Base-by-base conservation (phyloP, 2,888 invertebrate species). In the Apodemia mormo region DNA sequence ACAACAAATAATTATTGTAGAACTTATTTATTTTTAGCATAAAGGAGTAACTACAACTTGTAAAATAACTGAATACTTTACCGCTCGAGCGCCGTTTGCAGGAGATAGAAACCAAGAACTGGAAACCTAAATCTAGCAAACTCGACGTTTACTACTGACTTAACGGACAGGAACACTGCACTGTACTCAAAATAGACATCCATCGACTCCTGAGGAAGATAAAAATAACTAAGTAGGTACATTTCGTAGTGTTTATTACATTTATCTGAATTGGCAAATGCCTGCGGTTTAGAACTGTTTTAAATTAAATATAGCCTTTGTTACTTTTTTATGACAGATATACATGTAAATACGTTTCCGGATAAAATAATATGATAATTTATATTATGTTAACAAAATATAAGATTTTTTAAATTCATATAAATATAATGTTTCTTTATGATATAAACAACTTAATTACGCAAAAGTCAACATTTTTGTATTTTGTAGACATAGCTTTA, bases 101-200 rank as follows among this genome's bases (percentile, higher is more conserved):
- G 43, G 69, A 72, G 71, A 66, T 69, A 71, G 69, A 75, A 76
- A 76, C 76, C 76, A 81, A 83, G 81, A 12, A 12, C 75, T 81
- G 76, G 72, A 74, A 71, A 76, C 81, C 86, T 87, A 85, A 83
- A 86, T 86, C 78, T 74, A 79, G 84, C 79, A 77, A 79, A 76
- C 74, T 80, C 80, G 80, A 74, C 71, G 75, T 74, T 81, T 79
- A 74, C 75, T 74, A 73, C 67, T 72, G 40, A 22, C 72, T 83
- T 84, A 85, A 85, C 85, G 81, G 83, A 85, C 83, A 85, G 82
- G 74, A 75, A 79, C 81, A 56, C 52, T 7, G 65, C 52, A 33
- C 37, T 66, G 37, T 33, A 65, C 65, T 69, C 52, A 65, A 66
- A 65, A 61, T 61, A 61, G 61, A 61, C 61, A 37, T 61, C 61